A percentile compares a stretch with the other conserved stretches of the same genome.
These are phyloP conservation scores for Harmothoe impar DNA, from an alignment of 2,888 invertebrate species.

Conservation along the genomic window DNA sequence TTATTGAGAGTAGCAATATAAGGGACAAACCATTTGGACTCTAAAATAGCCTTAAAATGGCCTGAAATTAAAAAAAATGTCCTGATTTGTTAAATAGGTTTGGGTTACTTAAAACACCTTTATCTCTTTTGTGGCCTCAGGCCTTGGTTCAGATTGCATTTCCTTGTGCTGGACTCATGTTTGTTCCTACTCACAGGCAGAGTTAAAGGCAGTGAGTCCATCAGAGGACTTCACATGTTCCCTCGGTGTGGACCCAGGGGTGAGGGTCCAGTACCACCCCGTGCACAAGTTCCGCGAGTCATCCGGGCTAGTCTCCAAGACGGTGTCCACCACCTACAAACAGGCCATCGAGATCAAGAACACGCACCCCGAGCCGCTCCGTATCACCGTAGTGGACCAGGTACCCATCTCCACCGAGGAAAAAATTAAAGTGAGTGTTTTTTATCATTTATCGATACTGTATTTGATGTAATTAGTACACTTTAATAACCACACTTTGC, in stretches of 20 bases:
- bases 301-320: slow-evolving; percentile 81
- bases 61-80: no score
- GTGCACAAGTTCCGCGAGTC: slow-evolving; percentile 81
- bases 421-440: slow-evolving; percentile 82
- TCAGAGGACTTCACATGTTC: slow-evolving; percentile 83
- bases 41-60: no score
- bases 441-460: no score
- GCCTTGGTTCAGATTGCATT: no score
- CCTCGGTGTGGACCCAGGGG: slow-evolving; percentile 83
- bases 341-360: slow-evolving; percentile 82
- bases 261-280: slow-evolving; percentile 82
- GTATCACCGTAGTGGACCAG: slow-evolving; percentile 81
- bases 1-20: no score
- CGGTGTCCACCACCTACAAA: slow-evolving; percentile 72
- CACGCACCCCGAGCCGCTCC: slow-evolving; percentile 79
- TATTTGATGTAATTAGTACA: no score
- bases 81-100: no score
- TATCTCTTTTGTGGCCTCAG: no score
- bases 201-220: slow-evolving; percentile 80
- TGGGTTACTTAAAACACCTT: no score
- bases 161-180: no score
- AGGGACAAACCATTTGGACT: no score
- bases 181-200: slow-evolving; percentile 65
- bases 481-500: no score
- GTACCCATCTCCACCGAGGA: slow-evolving; percentile 83